Conservation (phyloP, 2,113 vertebrate species). For the Amphilophus citrinellus region DNA sequence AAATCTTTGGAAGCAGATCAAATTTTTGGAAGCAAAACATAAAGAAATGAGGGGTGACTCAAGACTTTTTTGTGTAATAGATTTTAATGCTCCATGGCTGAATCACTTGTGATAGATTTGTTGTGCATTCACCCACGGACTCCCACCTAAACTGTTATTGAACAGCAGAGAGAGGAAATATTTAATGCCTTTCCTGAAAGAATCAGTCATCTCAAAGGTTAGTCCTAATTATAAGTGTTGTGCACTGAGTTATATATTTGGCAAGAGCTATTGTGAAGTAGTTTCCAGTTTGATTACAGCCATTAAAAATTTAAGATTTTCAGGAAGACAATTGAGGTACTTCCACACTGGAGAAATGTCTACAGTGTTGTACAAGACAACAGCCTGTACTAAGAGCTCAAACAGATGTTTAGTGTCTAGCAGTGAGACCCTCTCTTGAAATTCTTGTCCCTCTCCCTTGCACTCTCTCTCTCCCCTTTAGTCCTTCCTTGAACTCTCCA, state of each 20-base stretch:
- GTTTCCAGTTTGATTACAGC: slow-evolving; percentile 15
- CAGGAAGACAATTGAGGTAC: background rate
- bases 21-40: too few species aligned
- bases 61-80: slow-evolving; percentile 1
- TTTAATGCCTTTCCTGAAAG: slow-evolving; percentile 19
- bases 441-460: slow-evolving; percentile 5
- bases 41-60: too few species aligned
- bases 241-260: slow-evolving; percentile 1
- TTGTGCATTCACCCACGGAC: background rate
- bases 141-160: slow-evolving; percentile 1
- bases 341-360: slow-evolving; percentile 29
- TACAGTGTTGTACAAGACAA: slow-evolving; percentile 34
- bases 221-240: slow-evolving; percentile 29
- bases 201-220: slow-evolving; percentile 58
- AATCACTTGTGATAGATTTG: slow-evolving; percentile 25
- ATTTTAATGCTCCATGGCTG: slow-evolving; percentile 11
- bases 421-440: slow-evolving; percentile 38
- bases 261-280: slow-evolving; percentile 3
- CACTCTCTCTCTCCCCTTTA: background rate
- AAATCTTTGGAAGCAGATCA: too few species aligned
- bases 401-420: slow-evolving; percentile 54
- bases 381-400: slow-evolving; percentile 36
- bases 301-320: background rate
- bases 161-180: slow-evolving; percentile 29
- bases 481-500: slow-evolving; percentile 23